phyloP scores from a whole-genome alignment of 2,888 invertebrate species.

The Sphaerophoria taeniata region DNA sequence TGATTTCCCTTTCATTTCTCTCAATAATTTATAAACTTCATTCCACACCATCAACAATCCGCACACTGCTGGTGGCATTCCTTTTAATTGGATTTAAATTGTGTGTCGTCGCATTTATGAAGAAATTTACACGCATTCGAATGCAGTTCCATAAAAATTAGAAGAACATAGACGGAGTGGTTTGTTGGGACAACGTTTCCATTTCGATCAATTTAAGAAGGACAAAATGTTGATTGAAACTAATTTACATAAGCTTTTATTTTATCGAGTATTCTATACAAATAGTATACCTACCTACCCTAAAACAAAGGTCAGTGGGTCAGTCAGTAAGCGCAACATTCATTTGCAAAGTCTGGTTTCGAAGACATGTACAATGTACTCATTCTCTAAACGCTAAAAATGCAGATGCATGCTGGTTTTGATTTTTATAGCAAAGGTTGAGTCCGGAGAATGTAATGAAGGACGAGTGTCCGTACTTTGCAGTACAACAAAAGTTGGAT shows the following conservation, averaged over 20 bases:
- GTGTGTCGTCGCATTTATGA: conserved; percentile 12
- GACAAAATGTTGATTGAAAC: conserved; percentile 56
- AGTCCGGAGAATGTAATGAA: no score
- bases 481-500: no score
- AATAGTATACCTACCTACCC: no score
- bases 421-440: no score
- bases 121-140: conserved; percentile 26
- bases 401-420: no score
- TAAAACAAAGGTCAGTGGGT: no score
- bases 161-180: conserved; percentile 17
- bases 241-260: conserved; percentile 48
- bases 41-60: background rate
- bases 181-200: conserved; percentile 64
- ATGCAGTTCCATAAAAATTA: background rate
- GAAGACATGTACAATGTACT: no score
- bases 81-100: conserved; percentile 58
- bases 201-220: conserved; percentile 65
- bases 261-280: background rate
- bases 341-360: no score
- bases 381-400: no score
- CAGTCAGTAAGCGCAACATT: no score
- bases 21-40: conserved; percentile 5
- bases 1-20: conserved; percentile 25
- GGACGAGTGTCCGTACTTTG: no score
- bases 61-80: conserved; percentile 11